Conservation (phyloP, 2,888 invertebrate genomes). For the Atethmia centrago region DNA sequence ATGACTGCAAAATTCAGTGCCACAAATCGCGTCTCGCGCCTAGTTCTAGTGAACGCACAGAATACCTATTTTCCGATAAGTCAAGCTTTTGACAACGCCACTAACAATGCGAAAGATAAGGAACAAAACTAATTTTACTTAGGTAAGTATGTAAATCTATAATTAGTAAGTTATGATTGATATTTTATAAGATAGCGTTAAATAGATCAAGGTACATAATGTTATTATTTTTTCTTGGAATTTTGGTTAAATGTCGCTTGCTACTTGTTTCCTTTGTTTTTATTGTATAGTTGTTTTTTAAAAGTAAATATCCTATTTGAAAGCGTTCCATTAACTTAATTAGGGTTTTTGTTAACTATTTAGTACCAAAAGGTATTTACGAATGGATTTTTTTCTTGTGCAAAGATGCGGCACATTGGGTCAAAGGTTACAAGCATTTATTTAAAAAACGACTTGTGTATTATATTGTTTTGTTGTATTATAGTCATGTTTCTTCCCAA, state of each 20-base stretch:
- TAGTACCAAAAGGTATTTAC: conserved; percentile 38
- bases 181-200: conserved; percentile 71
- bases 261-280: conserved; percentile 46
- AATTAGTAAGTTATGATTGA: conserved; percentile 70
- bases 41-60: too few species aligned
- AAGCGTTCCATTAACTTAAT: conserved; percentile 52
- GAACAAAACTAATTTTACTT: conserved; percentile 55
- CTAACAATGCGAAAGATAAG: background rate
- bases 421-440: conserved; percentile 78
- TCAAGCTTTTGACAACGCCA: background rate
- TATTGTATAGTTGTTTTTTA: conserved; percentile 49
- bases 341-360: conserved; percentile 55
- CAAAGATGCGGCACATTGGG: conserved; percentile 67
- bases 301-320: conserved; percentile 43
- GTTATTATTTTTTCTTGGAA: conserved; percentile 62
- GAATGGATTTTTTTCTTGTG: conserved; percentile 58
- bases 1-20: too few species aligned
- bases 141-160: conserved; percentile 57
- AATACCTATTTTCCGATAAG: too few species aligned
- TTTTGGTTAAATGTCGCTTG: conserved; percentile 65
- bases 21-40: too few species aligned
- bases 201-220: conserved; percentile 65
- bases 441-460: conserved; percentile 76
- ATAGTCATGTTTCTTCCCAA: conserved; percentile 83
- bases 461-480: conserved; percentile 86